Evolutionary conservation across 2,113 vertebrate species (phyloP), one percentile per base, ranked within the genome.

Genomic region (Clarias magur): DNA sequence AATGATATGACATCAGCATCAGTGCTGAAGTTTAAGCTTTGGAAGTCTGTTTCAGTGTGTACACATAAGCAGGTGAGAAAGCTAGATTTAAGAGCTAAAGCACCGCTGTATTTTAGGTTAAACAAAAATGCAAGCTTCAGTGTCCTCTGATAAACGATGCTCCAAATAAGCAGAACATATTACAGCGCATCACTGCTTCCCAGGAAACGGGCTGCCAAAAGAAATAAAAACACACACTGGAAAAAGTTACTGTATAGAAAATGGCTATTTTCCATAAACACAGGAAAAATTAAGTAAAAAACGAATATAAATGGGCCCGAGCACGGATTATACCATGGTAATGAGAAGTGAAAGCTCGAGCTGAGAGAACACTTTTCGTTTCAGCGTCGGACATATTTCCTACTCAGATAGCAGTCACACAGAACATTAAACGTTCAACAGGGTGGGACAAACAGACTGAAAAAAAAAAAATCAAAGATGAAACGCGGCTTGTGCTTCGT

Each of bases 311-410:
- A 79, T 27, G n/a, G 83, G 3, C 4, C 54, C 5, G 34, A 76
- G 72, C 25, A 63, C 2, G 59, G 72, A 23, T 25, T 63, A 25
- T 23, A 27, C 3, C 84, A 30, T 27, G n/a, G 59, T 78, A 78
- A 85, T 65, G 73, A 54, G 84, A 78, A 62, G 23, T 63, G 84
- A 75, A 62, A 75, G 83, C 70, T 48, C 3, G 56, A 76, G 70
- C 83, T 62, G 83, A 9, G 83, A 60, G 70, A 75, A 62, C 83
- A 10, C 11, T 73, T 48, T 42, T 73, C n/a, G 30, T 56, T 9
- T 83, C 82, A 7, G 42, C 5, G 38, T n/a, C 38, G 3, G 82
- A 63, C 27, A 27, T 30, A 0, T 70, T 16, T 59, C 65, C 67
- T 59, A 54, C 59, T 57, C 15, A 19, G 56, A 72, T 11, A 56